phyloP scores from a whole-genome alignment of 2,888 invertebrate genomes.

The Saturnia japonica region DNA sequence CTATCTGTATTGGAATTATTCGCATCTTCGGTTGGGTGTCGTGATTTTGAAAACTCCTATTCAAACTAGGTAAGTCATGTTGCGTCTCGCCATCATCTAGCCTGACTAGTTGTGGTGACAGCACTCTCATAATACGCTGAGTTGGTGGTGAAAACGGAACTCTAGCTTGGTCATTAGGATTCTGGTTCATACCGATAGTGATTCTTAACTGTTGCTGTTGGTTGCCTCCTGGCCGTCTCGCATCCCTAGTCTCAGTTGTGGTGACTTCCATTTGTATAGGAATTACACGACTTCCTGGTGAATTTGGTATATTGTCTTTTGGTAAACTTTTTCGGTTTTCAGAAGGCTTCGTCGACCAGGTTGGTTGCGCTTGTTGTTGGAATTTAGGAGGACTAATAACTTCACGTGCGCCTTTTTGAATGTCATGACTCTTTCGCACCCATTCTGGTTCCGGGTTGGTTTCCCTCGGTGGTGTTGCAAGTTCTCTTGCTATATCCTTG shows the following conservation, averaged over 20 bases:
- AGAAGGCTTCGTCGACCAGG: conserved; percentile 74
- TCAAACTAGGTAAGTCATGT: conserved; percentile 66
- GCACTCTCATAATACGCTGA: conserved; percentile 78
- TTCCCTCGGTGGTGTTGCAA: conserved; percentile 70
- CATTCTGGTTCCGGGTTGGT: conserved; percentile 71
- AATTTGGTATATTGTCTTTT: conserved; percentile 54
- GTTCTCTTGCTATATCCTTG: conserved; percentile 63
- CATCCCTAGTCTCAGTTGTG: conserved; percentile 59
- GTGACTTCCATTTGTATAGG: conserved; percentile 86
- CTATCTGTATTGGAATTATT: conserved; percentile 84
- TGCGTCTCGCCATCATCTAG: conserved; percentile 65
- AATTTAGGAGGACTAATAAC: conserved; percentile 72
- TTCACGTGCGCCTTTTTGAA: conserved; percentile 65
- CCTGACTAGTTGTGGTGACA: conserved; percentile 78
- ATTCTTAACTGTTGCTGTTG: conserved; percentile 71
- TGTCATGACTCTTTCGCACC: conserved; percentile 71
- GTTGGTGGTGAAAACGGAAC: conserved; percentile 70
- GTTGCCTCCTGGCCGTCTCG: conserved; percentile 52
- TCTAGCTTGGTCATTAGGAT: conserved; percentile 48
- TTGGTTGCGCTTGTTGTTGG: conserved; percentile 66
- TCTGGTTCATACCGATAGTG: conserved; percentile 71
- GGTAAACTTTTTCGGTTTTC: conserved; percentile 74
- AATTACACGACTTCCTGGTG: conserved; percentile 79
- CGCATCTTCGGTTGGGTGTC: conserved; percentile 75
- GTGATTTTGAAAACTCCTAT: conserved; percentile 59